Evolutionary conservation across 2,113 vertebrate species (phyloP).

Genomic region (Trichechus manatus): DNA sequence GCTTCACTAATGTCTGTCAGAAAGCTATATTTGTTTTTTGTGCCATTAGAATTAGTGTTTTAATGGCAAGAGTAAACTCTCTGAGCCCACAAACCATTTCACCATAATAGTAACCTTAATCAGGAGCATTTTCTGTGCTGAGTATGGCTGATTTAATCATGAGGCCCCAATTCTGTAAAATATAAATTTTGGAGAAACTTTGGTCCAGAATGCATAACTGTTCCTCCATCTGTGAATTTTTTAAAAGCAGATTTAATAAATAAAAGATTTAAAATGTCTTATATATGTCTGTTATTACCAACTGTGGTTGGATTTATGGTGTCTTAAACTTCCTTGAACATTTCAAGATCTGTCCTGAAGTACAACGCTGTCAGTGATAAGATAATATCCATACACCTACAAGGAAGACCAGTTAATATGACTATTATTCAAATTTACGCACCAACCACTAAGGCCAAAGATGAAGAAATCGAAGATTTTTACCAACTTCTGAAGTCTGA

Average conservation of each 20-base stretch:
- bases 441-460: no score
- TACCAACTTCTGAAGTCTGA: no score
- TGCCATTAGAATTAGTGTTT: conserved; percentile 45
- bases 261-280: conserved; percentile 31
- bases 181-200: neutral
- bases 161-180: neutral
- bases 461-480: no score
- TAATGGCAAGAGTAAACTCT: conserved; percentile 30
- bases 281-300: conserved; percentile 1
- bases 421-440: no score
- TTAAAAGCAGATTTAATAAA: conserved; percentile 9
- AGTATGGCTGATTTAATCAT: conserved; percentile 43
- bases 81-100: neutral
- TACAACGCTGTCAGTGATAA: no score
- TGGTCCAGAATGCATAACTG: neutral
- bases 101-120: conserved; percentile 25
- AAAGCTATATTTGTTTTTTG: conserved; percentile 20
- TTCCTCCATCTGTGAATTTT: neutral
- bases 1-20: conserved; percentile 1
- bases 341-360: no score
- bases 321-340: neutral
- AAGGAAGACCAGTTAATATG: no score
- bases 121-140: neutral
- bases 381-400: no score
- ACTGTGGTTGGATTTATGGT: neutral